Evolutionary conservation across 2,888 invertebrate species (phyloP).

Genomic region (Perdita meconis): DNA sequence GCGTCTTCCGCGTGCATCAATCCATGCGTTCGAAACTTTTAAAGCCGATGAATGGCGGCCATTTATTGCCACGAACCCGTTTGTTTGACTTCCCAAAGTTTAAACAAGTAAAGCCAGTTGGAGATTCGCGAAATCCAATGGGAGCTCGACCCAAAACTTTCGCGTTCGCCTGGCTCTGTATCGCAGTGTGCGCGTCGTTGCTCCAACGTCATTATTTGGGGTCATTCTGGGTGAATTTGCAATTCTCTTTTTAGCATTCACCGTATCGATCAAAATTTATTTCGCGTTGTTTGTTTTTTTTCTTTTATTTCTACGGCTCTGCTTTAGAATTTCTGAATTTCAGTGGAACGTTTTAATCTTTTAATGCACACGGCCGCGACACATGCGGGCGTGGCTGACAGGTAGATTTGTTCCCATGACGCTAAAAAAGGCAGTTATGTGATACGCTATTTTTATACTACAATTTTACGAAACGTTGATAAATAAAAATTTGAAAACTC

Average conservation of each 20-base stretch:
- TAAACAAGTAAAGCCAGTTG: conserved; percentile 58
- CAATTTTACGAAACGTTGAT: too few relatives aligned
- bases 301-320: too few relatives aligned
- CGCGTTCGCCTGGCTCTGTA: conserved; percentile 27
- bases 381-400: too few relatives aligned
- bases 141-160: conserved; percentile 29
- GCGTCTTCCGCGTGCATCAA: conserved; percentile 15
- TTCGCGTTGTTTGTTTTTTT: too few relatives aligned
- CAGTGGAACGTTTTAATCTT: too few relatives aligned
- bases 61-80: conserved; percentile 50
- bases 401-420: too few relatives aligned
- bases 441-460: too few relatives aligned
- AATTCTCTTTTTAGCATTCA: neutral
- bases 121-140: conserved; percentile 52
- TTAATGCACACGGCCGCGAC: too few relatives aligned
- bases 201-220: neutral
- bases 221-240: neutral
- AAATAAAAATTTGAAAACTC: too few relatives aligned
- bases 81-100: conserved; percentile 64
- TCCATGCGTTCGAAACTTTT: conserved; percentile 37
- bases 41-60: conserved; percentile 33
- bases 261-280: too few relatives aligned
- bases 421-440: too few relatives aligned
- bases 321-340: too few relatives aligned
- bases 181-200: conserved; percentile 1